A percentile compares a stretch with the other conserved stretches of the same genome.
Conservation (phyloP, 2,888 invertebrate species). For the Maniola hyperantus region DNA sequence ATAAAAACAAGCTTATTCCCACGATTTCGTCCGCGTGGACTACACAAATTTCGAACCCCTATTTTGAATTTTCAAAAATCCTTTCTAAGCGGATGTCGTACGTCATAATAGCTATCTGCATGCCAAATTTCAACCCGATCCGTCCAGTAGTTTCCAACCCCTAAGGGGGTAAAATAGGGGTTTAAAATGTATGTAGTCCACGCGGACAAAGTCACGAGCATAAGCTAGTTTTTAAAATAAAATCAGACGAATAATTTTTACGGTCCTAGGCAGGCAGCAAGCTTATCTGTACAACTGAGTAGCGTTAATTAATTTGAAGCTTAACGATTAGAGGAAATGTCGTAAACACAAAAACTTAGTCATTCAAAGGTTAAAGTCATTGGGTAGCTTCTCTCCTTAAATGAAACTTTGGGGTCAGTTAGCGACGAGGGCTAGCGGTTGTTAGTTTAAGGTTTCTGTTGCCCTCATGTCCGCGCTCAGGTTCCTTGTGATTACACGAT, state of each 20-base stretch:
- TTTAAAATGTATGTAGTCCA: too few relatives aligned
- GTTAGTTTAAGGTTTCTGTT: conserved; percentile 16
- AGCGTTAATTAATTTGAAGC: background rate
- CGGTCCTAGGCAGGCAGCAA: background rate
- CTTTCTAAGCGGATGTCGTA: too few relatives aligned
- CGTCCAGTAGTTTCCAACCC: too few relatives aligned
- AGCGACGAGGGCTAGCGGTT: background rate
- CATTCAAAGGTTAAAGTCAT: conserved; percentile 4
- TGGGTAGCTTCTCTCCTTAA: conserved; percentile 1
- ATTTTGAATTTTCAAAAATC: too few relatives aligned
- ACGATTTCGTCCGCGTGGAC: too few relatives aligned
- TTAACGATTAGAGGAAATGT: background rate
- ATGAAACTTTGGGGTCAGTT: background rate
- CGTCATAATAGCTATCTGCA: too few relatives aligned
- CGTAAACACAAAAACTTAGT: background rate
- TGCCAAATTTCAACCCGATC: too few relatives aligned
- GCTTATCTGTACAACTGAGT: background rate
- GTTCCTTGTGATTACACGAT: conserved; percentile 13
- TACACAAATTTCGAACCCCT: too few relatives aligned
- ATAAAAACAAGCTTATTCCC: too few relatives aligned
- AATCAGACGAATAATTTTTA: background rate
- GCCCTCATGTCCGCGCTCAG: background rate
- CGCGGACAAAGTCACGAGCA: too few relatives aligned
- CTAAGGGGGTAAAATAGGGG: too few relatives aligned
- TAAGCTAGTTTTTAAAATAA: too few relatives aligned